Conservation (phyloP, 2,797 vertebrate species). For the Acropternis orthonyx region DNA sequence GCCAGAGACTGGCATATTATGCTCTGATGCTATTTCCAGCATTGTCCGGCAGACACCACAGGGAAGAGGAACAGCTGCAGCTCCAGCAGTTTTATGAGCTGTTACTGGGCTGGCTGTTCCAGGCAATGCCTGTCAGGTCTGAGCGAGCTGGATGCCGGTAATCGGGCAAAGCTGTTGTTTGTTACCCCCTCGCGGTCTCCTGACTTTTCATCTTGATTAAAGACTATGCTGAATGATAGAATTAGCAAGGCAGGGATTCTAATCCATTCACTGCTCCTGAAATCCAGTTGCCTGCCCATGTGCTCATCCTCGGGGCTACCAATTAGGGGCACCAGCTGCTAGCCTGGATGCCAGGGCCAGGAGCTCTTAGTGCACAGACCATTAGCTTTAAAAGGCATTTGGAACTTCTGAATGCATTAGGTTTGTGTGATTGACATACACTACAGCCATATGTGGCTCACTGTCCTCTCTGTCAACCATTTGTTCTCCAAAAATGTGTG, state of each 20-base stretch:
- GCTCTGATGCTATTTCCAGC: constrained; percentile 19
- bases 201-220: constrained; percentile 72
- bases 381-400: constrained; percentile 72
- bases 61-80: constrained; percentile 41
- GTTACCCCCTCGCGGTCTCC: not conserved
- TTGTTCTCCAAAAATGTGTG: not conserved
- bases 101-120: not conserved
- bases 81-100: constrained; percentile 6
- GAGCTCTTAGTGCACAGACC: constrained; percentile 66
- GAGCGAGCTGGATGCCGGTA: not conserved
- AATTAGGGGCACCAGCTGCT: constrained; percentile 75
- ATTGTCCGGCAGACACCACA: not conserved
- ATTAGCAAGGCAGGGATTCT: constrained; percentile 49
- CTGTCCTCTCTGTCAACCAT: constrained; percentile 1
- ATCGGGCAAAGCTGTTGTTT: constrained; percentile 1
- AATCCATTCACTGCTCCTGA: not conserved
- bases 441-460: constrained; percentile 18
- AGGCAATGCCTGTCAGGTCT: not conserved
- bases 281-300: not conserved
- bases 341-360: constrained; percentile 63
- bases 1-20: not conserved
- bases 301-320: constrained; percentile 55
- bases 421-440: constrained; percentile 16
- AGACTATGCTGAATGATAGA: constrained; percentile 12
- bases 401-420: constrained; percentile 48